A percentile compares a stretch with the other conserved stretches of the same genome.
phyloP scores from a whole-genome alignment of 2,797 vertebrate genomes.

The Dendrocincla tyrannina region DNA sequence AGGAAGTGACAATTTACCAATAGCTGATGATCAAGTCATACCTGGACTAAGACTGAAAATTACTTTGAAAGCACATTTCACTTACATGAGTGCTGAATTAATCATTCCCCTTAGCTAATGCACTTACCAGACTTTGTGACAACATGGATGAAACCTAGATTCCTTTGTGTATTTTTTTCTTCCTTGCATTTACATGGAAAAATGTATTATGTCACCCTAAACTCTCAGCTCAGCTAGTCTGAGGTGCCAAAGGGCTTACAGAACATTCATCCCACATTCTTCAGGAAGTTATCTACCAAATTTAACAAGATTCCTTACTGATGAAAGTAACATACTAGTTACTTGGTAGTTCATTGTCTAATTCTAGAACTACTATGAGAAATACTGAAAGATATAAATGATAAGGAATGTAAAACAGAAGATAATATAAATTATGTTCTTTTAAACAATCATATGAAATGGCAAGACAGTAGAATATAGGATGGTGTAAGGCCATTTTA shows the following conservation, averaged over 20 bases:
- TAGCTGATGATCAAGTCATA: not conserved
- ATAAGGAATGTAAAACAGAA: not conserved
- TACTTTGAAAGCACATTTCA: not conserved
- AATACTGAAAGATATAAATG: not conserved
- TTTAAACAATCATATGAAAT: not conserved
- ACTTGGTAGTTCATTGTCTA: not conserved
- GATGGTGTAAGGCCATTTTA: not conserved
- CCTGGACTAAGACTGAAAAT: not conserved
- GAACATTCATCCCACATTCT: conserved; percentile 7
- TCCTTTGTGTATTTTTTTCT: conserved; percentile 12
- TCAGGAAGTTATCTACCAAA: not conserved
- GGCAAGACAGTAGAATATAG: not conserved
- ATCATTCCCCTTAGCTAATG: conserved; percentile 42
- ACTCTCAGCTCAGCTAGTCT: not conserved
- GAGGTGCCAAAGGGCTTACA: not conserved
- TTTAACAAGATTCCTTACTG: not conserved
- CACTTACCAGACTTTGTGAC: conserved; percentile 45
- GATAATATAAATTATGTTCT: not conserved
- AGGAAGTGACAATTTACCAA: not conserved
- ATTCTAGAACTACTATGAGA: not conserved
- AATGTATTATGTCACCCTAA: conserved; percentile 49
- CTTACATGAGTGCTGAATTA: conserved; percentile 26
- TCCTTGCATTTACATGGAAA: conserved; percentile 54
- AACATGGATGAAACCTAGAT: conserved; percentile 26
- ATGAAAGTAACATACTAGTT: not conserved